These are phyloP conservation scores for Disparrhopalites patrizii DNA, from an alignment of 2,888 invertebrate species.

Conservation along the genomic window DNA sequence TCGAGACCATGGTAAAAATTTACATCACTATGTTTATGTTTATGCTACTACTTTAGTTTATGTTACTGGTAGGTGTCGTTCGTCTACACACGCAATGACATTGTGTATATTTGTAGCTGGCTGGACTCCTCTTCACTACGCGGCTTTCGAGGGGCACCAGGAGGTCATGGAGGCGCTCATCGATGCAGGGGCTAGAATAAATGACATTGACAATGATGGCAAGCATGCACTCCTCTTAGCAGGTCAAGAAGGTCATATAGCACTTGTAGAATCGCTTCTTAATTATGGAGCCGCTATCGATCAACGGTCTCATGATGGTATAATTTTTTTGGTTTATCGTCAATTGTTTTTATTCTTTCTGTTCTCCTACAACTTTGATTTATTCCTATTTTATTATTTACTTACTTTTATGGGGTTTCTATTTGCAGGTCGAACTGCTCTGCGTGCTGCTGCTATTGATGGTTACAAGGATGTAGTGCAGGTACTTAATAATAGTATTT, in stretches of 20 bases:
- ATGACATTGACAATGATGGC: slow-evolving; percentile 87
- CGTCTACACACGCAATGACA: no score
- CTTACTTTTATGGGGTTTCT: neutral
- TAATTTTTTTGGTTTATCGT: slow-evolving; percentile 79
- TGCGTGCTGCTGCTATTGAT: slow-evolving; percentile 71
- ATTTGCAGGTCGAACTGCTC: slow-evolving; percentile 65
- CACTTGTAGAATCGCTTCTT: slow-evolving; percentile 64
- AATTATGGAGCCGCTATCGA: slow-evolving; percentile 74
- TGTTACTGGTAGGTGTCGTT: neutral
- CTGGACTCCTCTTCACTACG: slow-evolving; percentile 95
- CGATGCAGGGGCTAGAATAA: slow-evolving; percentile 82
- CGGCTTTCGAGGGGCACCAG: slow-evolving; percentile 87
- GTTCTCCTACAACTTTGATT: neutral
- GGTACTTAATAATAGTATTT: slow-evolving; percentile 31
- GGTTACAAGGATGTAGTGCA: slow-evolving; percentile 63
- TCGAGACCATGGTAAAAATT: slow-evolving; percentile 64
- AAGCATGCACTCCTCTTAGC: slow-evolving; percentile 82
- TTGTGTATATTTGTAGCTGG: slow-evolving; percentile 53
- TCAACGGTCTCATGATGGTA: slow-evolving; percentile 84
- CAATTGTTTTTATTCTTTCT: neutral
- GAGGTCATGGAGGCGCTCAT: slow-evolving; percentile 76
- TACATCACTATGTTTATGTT: neutral
- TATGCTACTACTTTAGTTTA: slow-evolving; percentile 8
- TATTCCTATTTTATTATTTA: neutral
- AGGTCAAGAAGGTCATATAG: slow-evolving; percentile 72